Base-by-base conservation (phyloP, 2,888 invertebrate species). In the Monopis laevigella region DNA sequence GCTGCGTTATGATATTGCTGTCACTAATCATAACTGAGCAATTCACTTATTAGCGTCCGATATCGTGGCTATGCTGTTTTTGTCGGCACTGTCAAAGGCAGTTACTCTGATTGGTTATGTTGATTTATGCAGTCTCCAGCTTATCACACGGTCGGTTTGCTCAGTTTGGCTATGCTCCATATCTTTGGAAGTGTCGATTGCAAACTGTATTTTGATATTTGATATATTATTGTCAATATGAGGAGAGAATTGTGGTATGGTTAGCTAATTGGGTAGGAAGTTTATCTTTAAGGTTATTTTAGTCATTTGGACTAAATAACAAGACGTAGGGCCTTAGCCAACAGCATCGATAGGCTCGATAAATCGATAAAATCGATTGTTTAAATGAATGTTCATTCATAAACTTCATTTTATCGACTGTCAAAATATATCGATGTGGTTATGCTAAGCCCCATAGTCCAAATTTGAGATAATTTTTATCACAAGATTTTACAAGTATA, bases 51-150 rank as follows among this genome's bases (percentile, higher is more conserved):
- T 42, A 14, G 40, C 28, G 24, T 32, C 32, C 19, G 29, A 11
- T 29, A 40, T 40, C 29, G 40, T 18, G n/a, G 19, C 40, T 17
- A 40, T 40, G 29, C 40, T 62, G 62, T 64, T 67, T 68, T 65
- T 65, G 61, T 62, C 55, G 46, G 55, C 46, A 12, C 54, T 60
- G 62, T 63, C 62, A 58, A 46, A 48, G 45, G 26, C 68, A 67
- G 56, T 41, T 48, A 13, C 40, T 48, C 49, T 55, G 51, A 55
- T 59, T 61, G 53, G 48, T 48, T 66, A 75, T 72, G 72, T 59
- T 70, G 65, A 75, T 69, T 65, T 64, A 69, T 70, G 67, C 66
- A 62, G 63, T 62, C 65, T 67, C 59, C 58, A 56, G 67, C 65
- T 68, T 72, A 74, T 74, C 66, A 60, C 58, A 59, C 59, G 64